Evolutionary conservation across 2,888 invertebrate genomes (phyloP), one percentile per base, ranked within the genome.

Genomic region (Platycheirus albimanus): DNA sequence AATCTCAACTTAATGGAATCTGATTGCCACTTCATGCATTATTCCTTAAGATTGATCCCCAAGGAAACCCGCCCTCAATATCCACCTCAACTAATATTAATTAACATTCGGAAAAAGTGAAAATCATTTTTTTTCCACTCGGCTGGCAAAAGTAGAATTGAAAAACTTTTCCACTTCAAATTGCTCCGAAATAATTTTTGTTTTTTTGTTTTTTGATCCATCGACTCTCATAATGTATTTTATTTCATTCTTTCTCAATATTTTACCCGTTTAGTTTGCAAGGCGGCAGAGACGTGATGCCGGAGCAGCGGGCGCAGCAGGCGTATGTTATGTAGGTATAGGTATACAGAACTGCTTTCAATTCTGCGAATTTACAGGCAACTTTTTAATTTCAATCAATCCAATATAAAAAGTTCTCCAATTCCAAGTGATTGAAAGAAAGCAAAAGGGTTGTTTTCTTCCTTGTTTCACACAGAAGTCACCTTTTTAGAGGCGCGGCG

Each of bases 301-400:
- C n/a, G n/a, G n/a, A n/a, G n/a, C n/a, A n/a, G n/a, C n/a, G n/a
- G n/a, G n/a, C n/a, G n/a, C n/a, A n/a, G n/a, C n/a, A n/a, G n/a
- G n/a, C n/a, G n/a, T n/a, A n/a, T n/a, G n/a, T n/a, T n/a, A n/a
- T n/a, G n/a, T n/a, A n/a, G n/a, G n/a, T n/a, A n/a, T n/a, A n/a
- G 30, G 63, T 8, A 19, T 7, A 2, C 3, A 13, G 45, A 36
- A 49, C 52, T 13, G 56, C 45, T 36, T 24, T 11, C 24, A n/a
- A 58, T 47, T 36, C 56, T 5, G 13, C 0, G 28, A 15, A 33
- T 33, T 11, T 11, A 36, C 49, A 70, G 45, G 49, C n/a, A 81
- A 71, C 76, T 81, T 81, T 76, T 81, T 77, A 81, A 81, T 81
- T 81, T 81, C 76, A 81, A 81, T 81, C 81, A 81, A 76, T 63